These are phyloP conservation scores for Ailuropoda melanoleuca DNA, from an alignment of 2,113 vertebrate species.

Conservation along the genomic window DNA sequence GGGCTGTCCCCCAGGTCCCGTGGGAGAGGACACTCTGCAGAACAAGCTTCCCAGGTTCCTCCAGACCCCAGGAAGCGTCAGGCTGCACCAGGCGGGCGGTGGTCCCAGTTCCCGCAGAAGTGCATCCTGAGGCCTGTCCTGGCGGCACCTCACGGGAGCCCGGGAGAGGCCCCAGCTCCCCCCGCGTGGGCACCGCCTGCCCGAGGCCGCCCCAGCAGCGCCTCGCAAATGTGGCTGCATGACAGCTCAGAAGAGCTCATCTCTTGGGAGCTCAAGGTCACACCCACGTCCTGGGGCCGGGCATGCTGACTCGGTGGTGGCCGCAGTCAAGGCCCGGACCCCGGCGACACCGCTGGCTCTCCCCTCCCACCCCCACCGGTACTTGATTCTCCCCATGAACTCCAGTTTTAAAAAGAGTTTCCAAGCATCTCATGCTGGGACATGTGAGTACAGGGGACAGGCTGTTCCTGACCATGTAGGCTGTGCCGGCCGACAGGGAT, in stretches of 20 bases:
- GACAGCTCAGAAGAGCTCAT: not conserved
- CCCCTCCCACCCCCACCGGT: not conserved
- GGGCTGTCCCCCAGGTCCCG: not conserved
- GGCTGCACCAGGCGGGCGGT: too few species aligned
- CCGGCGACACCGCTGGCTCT: not conserved
- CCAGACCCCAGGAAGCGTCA: too few species aligned
- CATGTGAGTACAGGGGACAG: accelerated
- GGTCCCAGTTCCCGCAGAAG: too few species aligned
- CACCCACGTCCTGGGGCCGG: accelerated
- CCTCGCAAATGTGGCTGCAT: accelerated
- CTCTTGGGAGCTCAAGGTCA: not conserved
- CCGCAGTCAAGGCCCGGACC: too few species aligned
- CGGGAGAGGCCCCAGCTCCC: too few species aligned
- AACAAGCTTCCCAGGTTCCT: not conserved
- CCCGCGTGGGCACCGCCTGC: accelerated
- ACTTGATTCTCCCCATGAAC: accelerated
- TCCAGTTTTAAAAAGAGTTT: not conserved
- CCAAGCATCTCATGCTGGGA: not conserved
- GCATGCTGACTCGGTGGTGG: not conserved
- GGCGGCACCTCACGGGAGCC: too few species aligned
- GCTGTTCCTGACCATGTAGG: accelerated
- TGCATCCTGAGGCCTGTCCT: too few species aligned
- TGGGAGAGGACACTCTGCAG: not conserved
- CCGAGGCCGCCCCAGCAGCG: not conserved
- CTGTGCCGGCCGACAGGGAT: not conserved